A percentile compares a stretch with the other conserved stretches of the same genome.
These are phyloP conservation scores for Aplysina aerophoba DNA, from an alignment of 37 sponge, comb jelly and placozoan species.

Conservation along the genomic window DNA sequence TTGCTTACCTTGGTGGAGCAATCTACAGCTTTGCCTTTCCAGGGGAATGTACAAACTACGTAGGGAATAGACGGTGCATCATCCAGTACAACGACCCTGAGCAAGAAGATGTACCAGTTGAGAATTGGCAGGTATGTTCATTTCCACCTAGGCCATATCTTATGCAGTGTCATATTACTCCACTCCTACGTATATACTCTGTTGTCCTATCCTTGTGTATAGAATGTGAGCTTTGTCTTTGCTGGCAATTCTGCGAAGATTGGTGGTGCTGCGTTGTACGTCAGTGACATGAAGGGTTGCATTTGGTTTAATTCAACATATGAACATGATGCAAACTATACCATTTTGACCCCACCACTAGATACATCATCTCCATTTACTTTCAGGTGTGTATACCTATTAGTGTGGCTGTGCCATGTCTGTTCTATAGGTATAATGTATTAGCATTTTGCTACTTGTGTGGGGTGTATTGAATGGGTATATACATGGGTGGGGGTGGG, in stretches of 20 bases:
- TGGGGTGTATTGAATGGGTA: too few species aligned
- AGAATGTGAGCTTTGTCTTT: conserved; percentile 15
- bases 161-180: too few species aligned
- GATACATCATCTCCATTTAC: not conserved
- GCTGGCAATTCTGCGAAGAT: not conserved
- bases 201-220: not conserved
- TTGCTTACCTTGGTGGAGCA: not conserved
- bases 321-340: not conserved
- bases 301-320: not conserved
- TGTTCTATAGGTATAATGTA: too few species aligned
- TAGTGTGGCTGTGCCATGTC: too few species aligned
- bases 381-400: too few species aligned
- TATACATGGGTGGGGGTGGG: too few species aligned
- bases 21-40: not conserved
- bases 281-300: not conserved
- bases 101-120: not conserved
- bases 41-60: not conserved
- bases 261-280: conserved; percentile 23
- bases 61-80: not conserved
- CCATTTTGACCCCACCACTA: conserved; percentile 16
- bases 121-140: conserved; percentile 9
- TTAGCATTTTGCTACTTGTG: too few species aligned
- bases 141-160: too few species aligned
- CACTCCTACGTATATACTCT: too few species aligned
- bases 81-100: not conserved